These are phyloP conservation scores for Lordiphosa andalusiaca DNA, from an alignment of 2,888 invertebrate species.

Conservation along the genomic window DNA sequence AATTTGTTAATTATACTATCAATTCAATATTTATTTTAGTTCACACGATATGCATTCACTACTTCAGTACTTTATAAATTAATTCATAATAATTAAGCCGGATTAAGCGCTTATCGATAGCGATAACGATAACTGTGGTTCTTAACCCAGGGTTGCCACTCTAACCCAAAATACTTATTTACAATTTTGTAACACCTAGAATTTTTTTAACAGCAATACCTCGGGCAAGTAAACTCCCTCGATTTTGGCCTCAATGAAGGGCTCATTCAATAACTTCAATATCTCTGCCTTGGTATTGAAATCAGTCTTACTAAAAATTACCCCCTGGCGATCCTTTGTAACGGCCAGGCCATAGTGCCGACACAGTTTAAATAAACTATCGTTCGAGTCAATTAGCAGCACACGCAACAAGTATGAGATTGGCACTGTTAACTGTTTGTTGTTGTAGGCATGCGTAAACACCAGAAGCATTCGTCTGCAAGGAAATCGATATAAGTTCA, in stretches of 20 bases:
- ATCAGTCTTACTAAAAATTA: conserved; percentile 79
- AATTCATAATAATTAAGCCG: too few relatives aligned
- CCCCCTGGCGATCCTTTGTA: conserved; percentile 58
- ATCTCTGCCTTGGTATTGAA: conserved; percentile 69
- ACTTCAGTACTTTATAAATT: neutral
- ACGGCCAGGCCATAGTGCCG: conserved; percentile 75
- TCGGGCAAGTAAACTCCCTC: conserved; percentile 75
- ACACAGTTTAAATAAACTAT: conserved; percentile 62
- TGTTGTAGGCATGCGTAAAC: conserved; percentile 83
- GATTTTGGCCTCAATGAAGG: conserved; percentile 76
- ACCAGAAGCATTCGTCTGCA: conserved; percentile 81
- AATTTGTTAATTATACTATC: too few relatives aligned
- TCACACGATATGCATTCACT: too few relatives aligned
- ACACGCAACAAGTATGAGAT: conserved; percentile 80
- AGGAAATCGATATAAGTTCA: conserved; percentile 34
- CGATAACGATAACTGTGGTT: too few relatives aligned
- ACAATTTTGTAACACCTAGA: conserved; percentile 27
- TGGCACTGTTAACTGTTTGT: conserved; percentile 82
- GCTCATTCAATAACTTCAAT: conserved; percentile 54
- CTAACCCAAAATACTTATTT: neutral
- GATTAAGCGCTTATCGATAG: too few relatives aligned
- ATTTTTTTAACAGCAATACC: conserved; percentile 72
- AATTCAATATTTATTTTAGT: neutral
- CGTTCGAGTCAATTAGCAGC: conserved; percentile 41
- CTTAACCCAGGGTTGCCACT: too few relatives aligned